phyloP scores from a whole-genome alignment of 2,888 invertebrate genomes.

The Vandiemenella viatica region DNA sequence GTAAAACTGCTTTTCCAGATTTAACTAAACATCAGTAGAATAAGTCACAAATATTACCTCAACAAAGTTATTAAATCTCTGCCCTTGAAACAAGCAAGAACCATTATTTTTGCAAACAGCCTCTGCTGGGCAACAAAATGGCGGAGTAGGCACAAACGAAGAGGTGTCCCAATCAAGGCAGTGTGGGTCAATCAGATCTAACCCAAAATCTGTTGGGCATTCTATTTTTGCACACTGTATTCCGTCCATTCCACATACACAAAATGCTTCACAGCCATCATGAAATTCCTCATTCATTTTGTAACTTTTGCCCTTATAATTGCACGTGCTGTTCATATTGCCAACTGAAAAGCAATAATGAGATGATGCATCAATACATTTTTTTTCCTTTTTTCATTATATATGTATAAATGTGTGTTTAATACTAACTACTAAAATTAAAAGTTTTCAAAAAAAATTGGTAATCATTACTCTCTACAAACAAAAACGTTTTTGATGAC shows the following conservation, averaged over 20 bases:
- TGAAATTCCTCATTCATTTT: slow-evolving; percentile 51
- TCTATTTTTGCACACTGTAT: slow-evolving; percentile 65
- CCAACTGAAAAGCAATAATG: no score
- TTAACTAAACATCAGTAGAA: no score
- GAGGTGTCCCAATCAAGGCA: slow-evolving; percentile 78
- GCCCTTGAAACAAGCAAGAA: slow-evolving; percentile 59
- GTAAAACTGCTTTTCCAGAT: no score
- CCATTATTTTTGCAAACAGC: slow-evolving; percentile 68
- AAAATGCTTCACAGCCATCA: slow-evolving; percentile 65
- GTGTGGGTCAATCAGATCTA: slow-evolving; percentile 70
- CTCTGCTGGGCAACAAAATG: slow-evolving; percentile 67
- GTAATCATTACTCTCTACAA: no score
- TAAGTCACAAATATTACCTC: no score
- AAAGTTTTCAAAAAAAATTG: no score
- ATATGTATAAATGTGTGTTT: no score
- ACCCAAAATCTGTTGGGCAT: slow-evolving; percentile 65
- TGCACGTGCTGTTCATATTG: slow-evolving; percentile 20
- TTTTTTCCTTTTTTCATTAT: no score
- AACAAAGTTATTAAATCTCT: slow-evolving; percentile 26
- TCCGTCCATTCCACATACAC: slow-evolving; percentile 54
- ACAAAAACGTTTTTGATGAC: no score
- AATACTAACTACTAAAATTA: no score
- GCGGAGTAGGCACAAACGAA: slow-evolving; percentile 54
- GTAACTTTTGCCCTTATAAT: slow-evolving; percentile 25
- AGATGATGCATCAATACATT: no score